Evolutionary conservation across 2,888 invertebrate species (phyloP), one percentile per base, ranked within the genome.

Genomic region (Drosophila monieri): DNA sequence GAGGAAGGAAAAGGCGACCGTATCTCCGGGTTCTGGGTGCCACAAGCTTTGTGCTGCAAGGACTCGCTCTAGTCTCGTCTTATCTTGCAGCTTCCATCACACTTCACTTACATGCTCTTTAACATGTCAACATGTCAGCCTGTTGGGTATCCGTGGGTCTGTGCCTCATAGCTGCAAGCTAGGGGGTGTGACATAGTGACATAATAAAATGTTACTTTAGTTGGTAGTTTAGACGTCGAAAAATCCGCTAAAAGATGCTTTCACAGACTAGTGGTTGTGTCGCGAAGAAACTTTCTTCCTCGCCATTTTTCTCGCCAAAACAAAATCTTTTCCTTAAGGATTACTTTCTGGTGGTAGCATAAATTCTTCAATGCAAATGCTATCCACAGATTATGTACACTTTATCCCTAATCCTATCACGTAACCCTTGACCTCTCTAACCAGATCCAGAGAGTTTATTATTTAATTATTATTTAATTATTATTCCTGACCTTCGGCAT

Each of bases 41-140:
- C 4, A 4, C 21, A 23, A 23, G 3, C 21, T 4, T 21, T 21
- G 21, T 21, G 21, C 21, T 21, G 21, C 21, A 23, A 71, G 30
- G 56, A 71, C 69, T 53, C 46, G 61, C 56, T 72, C 60, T 65
- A 56, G 69, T 64, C 80, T 55, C 77, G 65, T 57, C 62, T 68
- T 68, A 69, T 69, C 74, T 74, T 32, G 44, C 64, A 84, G 75
- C 75, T 78, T 78, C 77, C 75, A 78, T 75, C 83, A 77, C 81
- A 83, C 87, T 87, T 80, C 81, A 87, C 85, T 84, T 85, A 84
- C 85, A 87, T 68, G 85, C 84, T 87, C 85, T 84, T 84, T 84
- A 81, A 71, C 79, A 77, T 85, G 84, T 87, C 87, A 84, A 74
- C 85, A 80, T 86, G 83, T 78, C 87, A 78, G 73, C 46, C 62